These are phyloP conservation scores for Oncorhynchus nerka DNA, from an alignment of 2,113 vertebrate genomes.

Conservation along the genomic window DNA sequence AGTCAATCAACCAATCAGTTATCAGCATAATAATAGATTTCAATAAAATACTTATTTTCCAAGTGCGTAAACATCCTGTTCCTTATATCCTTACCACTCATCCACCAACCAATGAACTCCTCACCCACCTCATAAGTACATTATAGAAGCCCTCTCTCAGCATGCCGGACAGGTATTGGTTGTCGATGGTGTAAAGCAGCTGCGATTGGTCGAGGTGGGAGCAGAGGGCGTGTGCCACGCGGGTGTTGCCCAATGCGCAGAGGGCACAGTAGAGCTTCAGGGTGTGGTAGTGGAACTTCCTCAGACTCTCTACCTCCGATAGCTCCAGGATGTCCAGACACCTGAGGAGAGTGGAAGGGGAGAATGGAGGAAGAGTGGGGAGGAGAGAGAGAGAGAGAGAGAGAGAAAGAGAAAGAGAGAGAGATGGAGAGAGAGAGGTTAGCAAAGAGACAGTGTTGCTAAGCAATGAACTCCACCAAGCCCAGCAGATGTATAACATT, in stretches of 20 bases:
- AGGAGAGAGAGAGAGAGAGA: no score
- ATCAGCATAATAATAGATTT: no score
- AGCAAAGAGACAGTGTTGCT: neutral
- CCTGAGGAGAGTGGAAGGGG: constrained; percentile 59
- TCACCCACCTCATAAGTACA: constrained; percentile 82
- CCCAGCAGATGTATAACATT: no score
- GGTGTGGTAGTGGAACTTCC: constrained; percentile 93
- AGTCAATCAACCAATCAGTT: no score
- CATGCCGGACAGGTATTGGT: constrained; percentile 91
- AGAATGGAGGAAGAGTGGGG: neutral
- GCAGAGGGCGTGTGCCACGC: constrained; percentile 91
- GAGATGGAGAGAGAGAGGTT: neutral
- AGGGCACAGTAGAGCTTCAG: constrained; percentile 91
- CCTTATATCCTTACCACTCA: no score
- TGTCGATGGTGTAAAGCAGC: constrained; percentile 91
- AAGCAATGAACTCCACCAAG: neutral
- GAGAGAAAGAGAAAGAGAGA: no score
- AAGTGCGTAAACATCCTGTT: no score
- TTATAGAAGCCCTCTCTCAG: constrained; percentile 91
- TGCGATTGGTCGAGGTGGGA: constrained; percentile 93
- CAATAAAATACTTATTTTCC: no score
- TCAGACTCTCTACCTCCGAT: constrained; percentile 88
- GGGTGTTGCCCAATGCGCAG: constrained; percentile 91
- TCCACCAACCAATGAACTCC: neutral
- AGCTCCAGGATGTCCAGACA: constrained; percentile 94